Evolutionary conservation across 2,797 vertebrate genomes (phyloP).

Genomic region (Balearica regulorum): DNA sequence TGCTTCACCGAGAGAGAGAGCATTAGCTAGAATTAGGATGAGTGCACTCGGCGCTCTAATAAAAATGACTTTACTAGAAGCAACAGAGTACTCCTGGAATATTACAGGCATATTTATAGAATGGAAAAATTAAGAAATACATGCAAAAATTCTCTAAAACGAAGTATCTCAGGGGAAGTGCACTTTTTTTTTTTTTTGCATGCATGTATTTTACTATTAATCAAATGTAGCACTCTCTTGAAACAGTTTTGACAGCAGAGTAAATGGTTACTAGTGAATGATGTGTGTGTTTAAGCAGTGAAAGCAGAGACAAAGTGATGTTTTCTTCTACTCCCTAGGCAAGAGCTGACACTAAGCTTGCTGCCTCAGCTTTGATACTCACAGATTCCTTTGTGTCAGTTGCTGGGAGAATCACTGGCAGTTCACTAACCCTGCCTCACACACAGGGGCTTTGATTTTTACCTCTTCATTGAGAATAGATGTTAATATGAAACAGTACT

Average conservation of each 20-base stretch:
- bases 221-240: constrained; percentile 56
- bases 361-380: constrained; percentile 24
- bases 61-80: constrained; percentile 22
- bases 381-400: constrained; percentile 44
- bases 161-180: background rate
- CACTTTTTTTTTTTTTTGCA: background rate
- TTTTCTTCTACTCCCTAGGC: constrained; percentile 49
- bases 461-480: constrained; percentile 36
- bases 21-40: constrained; percentile 24
- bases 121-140: background rate
- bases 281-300: constrained; percentile 39
- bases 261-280: constrained; percentile 56
- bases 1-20: background rate
- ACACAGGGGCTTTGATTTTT: constrained; percentile 42
- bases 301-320: constrained; percentile 58
- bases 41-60: constrained; percentile 19
- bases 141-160: constrained; percentile 20
- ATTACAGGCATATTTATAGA: background rate
- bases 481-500: constrained; percentile 28
- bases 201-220: constrained; percentile 36
- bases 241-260: constrained; percentile 63
- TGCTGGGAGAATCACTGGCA: constrained; percentile 55
- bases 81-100: background rate
- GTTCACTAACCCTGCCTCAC: constrained; percentile 30
- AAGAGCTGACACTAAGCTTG: constrained; percentile 30